Conservation (phyloP, 2,888 invertebrate species). For the Sturmia bella region DNA sequence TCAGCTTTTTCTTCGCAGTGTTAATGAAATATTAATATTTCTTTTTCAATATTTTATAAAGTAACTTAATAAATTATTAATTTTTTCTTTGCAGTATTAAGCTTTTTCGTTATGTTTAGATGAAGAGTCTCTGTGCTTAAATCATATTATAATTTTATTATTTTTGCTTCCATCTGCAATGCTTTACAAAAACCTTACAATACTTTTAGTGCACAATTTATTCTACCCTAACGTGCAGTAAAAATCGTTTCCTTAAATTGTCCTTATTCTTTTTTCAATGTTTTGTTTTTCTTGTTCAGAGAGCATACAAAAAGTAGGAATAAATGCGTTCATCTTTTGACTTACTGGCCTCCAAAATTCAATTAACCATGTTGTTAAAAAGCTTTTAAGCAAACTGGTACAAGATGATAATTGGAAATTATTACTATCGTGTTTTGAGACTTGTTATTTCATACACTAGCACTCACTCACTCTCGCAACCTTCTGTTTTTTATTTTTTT, state of each 20-base stretch:
- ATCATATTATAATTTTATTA: constrained; percentile 7
- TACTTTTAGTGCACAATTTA: neutral
- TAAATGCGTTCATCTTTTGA: constrained; percentile 48
- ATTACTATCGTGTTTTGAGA: constrained; percentile 59
- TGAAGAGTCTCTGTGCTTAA: too few relatives aligned
- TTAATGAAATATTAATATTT: too few relatives aligned
- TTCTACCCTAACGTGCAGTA: neutral
- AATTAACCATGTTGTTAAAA: constrained; percentile 73
- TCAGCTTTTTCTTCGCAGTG: too few relatives aligned
- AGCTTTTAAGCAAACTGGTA: constrained; percentile 72
- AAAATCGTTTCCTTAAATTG: constrained; percentile 14
- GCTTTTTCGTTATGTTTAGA: too few relatives aligned
- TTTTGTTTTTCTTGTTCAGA: constrained; percentile 13
- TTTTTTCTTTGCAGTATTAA: too few relatives aligned
- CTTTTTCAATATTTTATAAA: too few relatives aligned
- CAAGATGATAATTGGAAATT: constrained; percentile 71
- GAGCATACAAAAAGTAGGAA: neutral
- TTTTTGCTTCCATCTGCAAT: neutral
- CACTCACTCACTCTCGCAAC: neutral
- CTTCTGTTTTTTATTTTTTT: neutral
- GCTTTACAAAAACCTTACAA: neutral
- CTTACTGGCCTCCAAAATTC: constrained; percentile 70
- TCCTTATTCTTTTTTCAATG: too few relatives aligned
- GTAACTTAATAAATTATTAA: too few relatives aligned
- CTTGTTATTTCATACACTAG: constrained; percentile 25